Base-by-base conservation (phyloP, 2,888 invertebrate genomes). In the Tenthredo distinguenda region DNA sequence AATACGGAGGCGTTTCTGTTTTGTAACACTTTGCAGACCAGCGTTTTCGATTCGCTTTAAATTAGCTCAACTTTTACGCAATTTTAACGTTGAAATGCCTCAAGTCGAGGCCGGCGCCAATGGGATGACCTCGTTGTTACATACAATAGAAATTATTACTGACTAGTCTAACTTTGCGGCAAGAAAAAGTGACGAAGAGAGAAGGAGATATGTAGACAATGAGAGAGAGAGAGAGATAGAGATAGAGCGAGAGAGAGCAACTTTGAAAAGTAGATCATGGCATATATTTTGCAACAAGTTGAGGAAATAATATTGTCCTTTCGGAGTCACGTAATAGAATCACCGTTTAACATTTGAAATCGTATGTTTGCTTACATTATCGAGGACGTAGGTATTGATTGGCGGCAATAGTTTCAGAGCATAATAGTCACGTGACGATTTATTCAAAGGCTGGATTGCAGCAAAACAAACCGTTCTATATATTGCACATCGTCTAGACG, bases 71-170 rank as follows among this genome's bases (percentile, higher is more conserved):
- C 50, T 55, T 81, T 58, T 81, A 62, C 81, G 81, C 81, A 81
- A 81, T 40, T 62, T 62, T 12, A 21, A 40, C 62, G 58, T 62
- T 62, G 62, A 62, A 62, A 81, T 81, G 34, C 62, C 58, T 62
- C 37, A 40, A 62, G 50, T 62, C 81, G 81, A 81, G 79, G 81
- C 58, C 62, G 81, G 62, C 81, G 81, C 81, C 81, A 62, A 58
- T 81, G 81, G 6, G 62, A 81, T 62, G 81, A 81, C 81, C 81
- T 81, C 81, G 81, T 81, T 81, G 62, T 62, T 62, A 81, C 10
- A 26, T 40, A 81, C 81, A 81, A 81, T 81, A 62, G 81, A 62
- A 58, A 81, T 62, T 81, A 40, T 31, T 77, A 50, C 58, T 15
- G 81, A 10, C 37, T 40, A 37, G 31, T n/a, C 3, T 40, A 21